These are phyloP conservation scores for Goniozus legneri DNA, from an alignment of 1,140 invertebrate genomes.

Conservation along the genomic window DNA sequence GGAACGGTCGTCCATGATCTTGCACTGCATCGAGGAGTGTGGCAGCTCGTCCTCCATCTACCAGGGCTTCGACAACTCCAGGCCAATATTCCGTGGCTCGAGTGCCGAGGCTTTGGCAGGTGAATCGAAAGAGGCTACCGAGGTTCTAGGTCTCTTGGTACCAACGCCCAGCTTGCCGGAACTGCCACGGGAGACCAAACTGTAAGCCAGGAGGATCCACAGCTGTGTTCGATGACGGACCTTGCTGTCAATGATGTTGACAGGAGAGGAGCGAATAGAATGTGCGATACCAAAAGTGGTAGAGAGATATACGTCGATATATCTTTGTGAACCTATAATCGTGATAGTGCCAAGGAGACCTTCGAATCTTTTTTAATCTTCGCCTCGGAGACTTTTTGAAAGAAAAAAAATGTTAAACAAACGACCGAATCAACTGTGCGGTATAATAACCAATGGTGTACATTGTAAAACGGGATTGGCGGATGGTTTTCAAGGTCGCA, in stretches of 20 bases:
- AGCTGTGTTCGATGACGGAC: too few relatives aligned
- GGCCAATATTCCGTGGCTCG: conserved; percentile 36
- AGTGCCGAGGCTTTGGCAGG: conserved; percentile 45
- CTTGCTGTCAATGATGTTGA: too few relatives aligned
- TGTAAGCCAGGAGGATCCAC: too few relatives aligned
- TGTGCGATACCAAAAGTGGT: too few relatives aligned
- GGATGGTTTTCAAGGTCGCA: conserved; percentile 23
- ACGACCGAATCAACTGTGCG: too few relatives aligned
- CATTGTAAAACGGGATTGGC: conserved; percentile 22
- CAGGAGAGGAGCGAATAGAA: too few relatives aligned
- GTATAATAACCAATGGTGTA: too few relatives aligned
- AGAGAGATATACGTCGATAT: conserved; percentile 53
- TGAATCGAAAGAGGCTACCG: conserved; percentile 25
- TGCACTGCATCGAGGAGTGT: conserved; percentile 31
- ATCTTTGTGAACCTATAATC: too few relatives aligned
- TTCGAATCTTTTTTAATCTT: too few relatives aligned
- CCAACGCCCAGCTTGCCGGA: conserved; percentile 55
- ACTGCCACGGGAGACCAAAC: conserved; percentile 45
- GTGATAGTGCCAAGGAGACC: too few relatives aligned
- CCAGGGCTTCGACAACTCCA: conserved; percentile 27
- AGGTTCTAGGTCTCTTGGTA: conserved; percentile 44
- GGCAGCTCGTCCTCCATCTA: conserved; percentile 45
- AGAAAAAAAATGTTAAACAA: too few relatives aligned
- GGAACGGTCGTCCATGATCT: conserved; percentile 15
- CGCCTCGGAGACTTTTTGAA: too few relatives aligned